Conservation (phyloP, 2,113 vertebrate species). For the Ptyas mucosa region DNA sequence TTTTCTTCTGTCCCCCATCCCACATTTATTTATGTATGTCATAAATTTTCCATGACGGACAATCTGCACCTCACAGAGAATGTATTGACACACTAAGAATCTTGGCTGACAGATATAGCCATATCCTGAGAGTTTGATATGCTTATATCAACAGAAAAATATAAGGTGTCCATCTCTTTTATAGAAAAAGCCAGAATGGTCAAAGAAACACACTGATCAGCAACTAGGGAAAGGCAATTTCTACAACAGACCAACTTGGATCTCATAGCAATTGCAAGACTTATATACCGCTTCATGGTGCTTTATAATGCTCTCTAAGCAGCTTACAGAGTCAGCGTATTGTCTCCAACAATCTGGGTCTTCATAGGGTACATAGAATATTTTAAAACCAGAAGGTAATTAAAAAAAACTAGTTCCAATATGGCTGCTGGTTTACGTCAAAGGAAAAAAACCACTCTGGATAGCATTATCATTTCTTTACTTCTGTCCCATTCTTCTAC, state of each 20-base stretch:
- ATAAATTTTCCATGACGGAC: not conserved
- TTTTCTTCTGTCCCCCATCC: not conserved
- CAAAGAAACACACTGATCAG: not conserved
- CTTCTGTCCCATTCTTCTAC: slow-evolving; percentile 23
- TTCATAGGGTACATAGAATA: not conserved
- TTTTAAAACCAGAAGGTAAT: slow-evolving; percentile 37
- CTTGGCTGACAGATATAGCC: not conserved
- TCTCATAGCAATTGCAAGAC: not conserved
- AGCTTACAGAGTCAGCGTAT: no score
- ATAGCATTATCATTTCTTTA: slow-evolving; percentile 31
- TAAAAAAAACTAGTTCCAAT: slow-evolving; percentile 19
- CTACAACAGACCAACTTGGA: not conserved
- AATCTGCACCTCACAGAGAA: not conserved
- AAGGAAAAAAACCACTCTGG: slow-evolving; percentile 14
- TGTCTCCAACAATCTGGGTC: no score
- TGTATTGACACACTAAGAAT: not conserved
- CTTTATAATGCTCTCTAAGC: no score
- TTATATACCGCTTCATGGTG: no score
- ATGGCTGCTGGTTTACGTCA: slow-evolving; percentile 25
- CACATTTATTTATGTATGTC: not conserved
- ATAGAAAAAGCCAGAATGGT: not conserved
- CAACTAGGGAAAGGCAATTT: not conserved
- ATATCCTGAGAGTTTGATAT: not conserved
- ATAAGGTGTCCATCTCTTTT: not conserved
- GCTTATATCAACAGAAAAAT: not conserved